Percentiles rank a stretch among this genome's conserved stretches.
Conservation (phyloP, 2,113 vertebrate species). For the Sitta europaea region DNA sequence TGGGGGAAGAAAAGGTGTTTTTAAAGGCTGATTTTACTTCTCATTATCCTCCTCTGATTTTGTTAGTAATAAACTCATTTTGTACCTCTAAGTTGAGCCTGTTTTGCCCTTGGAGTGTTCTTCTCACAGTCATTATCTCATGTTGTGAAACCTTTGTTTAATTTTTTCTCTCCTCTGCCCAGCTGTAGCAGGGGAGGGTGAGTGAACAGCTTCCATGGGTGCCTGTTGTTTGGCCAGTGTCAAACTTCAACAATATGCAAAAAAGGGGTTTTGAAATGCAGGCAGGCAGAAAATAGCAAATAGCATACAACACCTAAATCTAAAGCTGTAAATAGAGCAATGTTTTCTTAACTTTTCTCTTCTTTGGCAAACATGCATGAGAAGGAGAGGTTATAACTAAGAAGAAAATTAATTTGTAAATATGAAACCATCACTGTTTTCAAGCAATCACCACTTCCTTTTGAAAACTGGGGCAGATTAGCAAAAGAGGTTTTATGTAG, state of each 20-base stretch:
- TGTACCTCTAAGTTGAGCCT: background rate
- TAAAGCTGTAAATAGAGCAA: background rate
- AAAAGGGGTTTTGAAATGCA: background rate
- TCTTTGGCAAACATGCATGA: background rate
- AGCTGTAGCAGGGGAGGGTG: background rate
- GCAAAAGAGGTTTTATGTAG: background rate
- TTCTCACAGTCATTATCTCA: background rate
- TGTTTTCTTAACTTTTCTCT: background rate
- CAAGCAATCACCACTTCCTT: background rate
- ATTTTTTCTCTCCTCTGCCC: background rate
- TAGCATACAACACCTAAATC: background rate
- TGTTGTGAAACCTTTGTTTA: background rate
- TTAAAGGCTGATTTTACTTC: background rate
- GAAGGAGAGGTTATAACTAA: background rate
- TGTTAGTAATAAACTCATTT: background rate
- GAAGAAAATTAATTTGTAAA: background rate
- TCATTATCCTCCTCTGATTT: background rate
- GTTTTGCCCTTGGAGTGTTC: background rate
- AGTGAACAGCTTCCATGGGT: accelerated
- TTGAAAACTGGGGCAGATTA: background rate
- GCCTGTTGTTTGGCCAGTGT: background rate
- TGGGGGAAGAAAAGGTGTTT: background rate
- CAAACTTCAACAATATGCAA: background rate
- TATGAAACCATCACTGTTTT: background rate
- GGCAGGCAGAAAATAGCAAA: background rate